A percentile compares a stretch with the other conserved stretches of the same genome.
These are phyloP conservation scores for Holacanthus passer DNA, from an alignment of 2,113 vertebrate species.

Conservation along the genomic window DNA sequence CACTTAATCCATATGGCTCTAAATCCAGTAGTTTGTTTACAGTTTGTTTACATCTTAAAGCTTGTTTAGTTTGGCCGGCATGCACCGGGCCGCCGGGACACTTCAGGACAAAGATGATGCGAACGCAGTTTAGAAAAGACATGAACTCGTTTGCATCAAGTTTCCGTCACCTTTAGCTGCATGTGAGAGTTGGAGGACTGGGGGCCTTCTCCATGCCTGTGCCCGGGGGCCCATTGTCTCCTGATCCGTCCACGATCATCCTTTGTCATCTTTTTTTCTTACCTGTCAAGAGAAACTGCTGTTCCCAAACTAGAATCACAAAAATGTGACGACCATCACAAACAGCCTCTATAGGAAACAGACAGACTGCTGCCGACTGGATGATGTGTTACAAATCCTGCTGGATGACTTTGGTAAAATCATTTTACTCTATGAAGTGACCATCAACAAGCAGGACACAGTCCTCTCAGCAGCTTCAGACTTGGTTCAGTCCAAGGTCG, in stretches of 20 bases:
- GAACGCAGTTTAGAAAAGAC: too few relatives aligned
- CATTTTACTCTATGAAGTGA: not conserved
- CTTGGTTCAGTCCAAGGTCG: constrained; percentile 15
- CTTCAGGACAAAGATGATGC: not conserved
- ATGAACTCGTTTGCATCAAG: not conserved
- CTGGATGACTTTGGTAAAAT: not conserved
- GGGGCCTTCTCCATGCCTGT: not conserved
- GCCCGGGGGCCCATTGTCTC: not conserved
- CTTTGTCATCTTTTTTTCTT: too few relatives aligned
- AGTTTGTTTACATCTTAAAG: too few relatives aligned
- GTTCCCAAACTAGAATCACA: not conserved
- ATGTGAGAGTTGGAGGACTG: not conserved
- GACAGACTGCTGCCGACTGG: not conserved
- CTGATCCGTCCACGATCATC: not conserved
- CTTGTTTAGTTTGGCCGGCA: not conserved
- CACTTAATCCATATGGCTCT: not conserved
- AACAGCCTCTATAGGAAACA: not conserved
- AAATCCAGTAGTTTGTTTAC: too few relatives aligned
- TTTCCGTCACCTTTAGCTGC: not conserved
- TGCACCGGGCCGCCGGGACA: not conserved
- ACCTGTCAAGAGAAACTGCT: not conserved
- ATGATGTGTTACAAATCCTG: not conserved
- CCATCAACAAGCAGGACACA: not conserved
- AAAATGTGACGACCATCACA: not conserved
- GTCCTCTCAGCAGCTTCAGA: constrained; percentile 15